Evolutionary conservation across 2,797 vertebrate genomes (phyloP).

Genomic region (Rhinogobio ventralis): DNA sequence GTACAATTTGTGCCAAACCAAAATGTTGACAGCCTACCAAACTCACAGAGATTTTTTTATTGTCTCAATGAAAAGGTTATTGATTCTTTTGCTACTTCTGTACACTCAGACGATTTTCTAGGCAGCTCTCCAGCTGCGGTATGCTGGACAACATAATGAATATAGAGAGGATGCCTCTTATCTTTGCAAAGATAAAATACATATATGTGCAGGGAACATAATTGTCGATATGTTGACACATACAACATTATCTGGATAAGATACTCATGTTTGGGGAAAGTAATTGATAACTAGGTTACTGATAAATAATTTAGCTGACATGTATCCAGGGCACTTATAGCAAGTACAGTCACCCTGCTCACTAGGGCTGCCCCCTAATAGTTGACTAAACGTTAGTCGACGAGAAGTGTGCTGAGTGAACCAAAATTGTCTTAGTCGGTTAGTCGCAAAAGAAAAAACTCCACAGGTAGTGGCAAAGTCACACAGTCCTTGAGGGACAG

Average conservation of each 20-base stretch:
- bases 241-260: neutral
- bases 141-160: neutral
- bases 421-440: too few relatives aligned
- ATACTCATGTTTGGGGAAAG: neutral
- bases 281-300: neutral
- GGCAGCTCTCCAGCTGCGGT: constrained; percentile 3
- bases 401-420: too few relatives aligned
- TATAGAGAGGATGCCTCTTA: constrained; percentile 2
- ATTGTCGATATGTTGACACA: neutral
- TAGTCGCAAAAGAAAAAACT: too few relatives aligned
- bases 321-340: neutral
- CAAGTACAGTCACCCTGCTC: neutral
- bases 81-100: constrained; percentile 28
- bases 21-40: constrained; percentile 28
- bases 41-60: constrained; percentile 37
- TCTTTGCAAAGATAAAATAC: constrained; percentile 10
- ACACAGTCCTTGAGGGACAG: neutral
- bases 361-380: neutral
- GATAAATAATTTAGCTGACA: constrained; percentile 8
- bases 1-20: constrained; percentile 32
- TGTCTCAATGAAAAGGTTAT: constrained; percentile 47
- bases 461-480: neutral
- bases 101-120: constrained; percentile 25
- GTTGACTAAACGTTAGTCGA: neutral
- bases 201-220: neutral